Evolutionary conservation across 2,888 invertebrate genomes (phyloP), one percentile per base, ranked within the genome.

Genomic region (Maniola hyperantus): DNA sequence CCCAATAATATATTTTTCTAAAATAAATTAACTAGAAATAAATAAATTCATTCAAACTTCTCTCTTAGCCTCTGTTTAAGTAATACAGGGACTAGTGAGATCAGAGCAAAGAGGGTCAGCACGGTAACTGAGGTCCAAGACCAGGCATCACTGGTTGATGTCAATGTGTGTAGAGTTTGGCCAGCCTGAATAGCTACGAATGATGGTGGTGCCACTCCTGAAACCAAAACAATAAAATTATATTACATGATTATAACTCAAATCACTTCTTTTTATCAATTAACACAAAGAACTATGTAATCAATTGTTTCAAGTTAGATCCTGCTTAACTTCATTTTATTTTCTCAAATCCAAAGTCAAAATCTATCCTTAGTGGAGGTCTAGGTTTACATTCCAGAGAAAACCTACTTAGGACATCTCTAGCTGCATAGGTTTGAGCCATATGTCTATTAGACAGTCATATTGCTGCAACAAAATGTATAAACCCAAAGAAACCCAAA

Each of bases 101-200:
- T 79, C 15, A 96, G 76, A 7, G 98, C 98, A 82, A 98, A 97
- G 2, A 95, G 80, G 57, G 94, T 95, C 13, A 99, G 92, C 55
- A 97, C 90, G 13, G 95, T 88, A 63, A 99, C 89, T n/a, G 98
- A 97, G 11, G 94, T 95, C 95, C 96, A 96, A 0, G 98, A 98
- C 91, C 98, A 95, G 0, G 97, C 96, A 75, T 97, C 97, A 75
- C 95, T 95, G 0, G 97, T 96, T 5, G 97, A 97, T 0, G 98
- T 97, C 89, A 99, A 93, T 74, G 97, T 95, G 79, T 99, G 97
- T 55, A 99, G 92, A 0, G 99, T 99, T 83, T 98, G 98, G 13
- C 99, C 99, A 11, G 99, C 98, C 92, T 99, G 98, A 76, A 99
- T 99, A 11, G 99, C 99, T 34, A 99, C 95, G 84, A 99, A 97